Evolutionary conservation across 1,140 invertebrate species (phyloP), one percentile per base, ranked within the genome.

Genomic region (Oedothorax gibbosus): DNA sequence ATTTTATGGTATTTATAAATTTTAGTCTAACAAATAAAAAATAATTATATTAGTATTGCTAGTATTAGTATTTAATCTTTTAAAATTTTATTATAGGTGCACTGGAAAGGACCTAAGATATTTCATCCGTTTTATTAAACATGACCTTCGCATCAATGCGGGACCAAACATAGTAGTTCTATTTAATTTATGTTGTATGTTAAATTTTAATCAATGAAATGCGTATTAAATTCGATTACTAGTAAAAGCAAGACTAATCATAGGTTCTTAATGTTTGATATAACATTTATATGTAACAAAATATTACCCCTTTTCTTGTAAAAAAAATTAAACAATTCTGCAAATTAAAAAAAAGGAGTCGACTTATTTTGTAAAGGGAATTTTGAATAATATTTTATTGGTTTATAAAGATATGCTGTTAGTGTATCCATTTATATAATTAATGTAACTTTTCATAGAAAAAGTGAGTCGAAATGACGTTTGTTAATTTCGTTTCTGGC

Each of bases 121-220:
- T 92, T 91, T 98, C 10, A 93, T 98, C 11, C 91, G 97, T 15
- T 90, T 98, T 56, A 95, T 98, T 9, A 97, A 97, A 91, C 95
- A 96, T 88, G 97, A 98, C 90, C 91, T 98, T 65, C 91, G 96
- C 87, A 98, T 98, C 78, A 97, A 97, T 89, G 94, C 96, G 57
- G 96, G 97, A 7, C 94, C 96, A 2, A 98, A 90, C 96, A 97
- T 88, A 95, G n/a, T n/a, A n/a, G n/a, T n/a, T n/a, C n/a, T n/a
- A n/a, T n/a, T n/a, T n/a, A n/a, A n/a, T n/a, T n/a, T n/a, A n/a
- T n/a, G n/a, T n/a, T 35, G 35, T 35, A 35, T 2, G 35, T 35
- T 35, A 35, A 35, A 35, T 35, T 35, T 35, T 35, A 35, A 35
- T 5, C 35, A 35, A n/a, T n/a, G n/a, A n/a, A n/a, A n/a, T n/a